A percentile compares a stretch with the other conserved stretches of the same genome.
Evolutionary conservation across 2,113 vertebrate species (phyloP).

Genomic region (Muscicapa adusta): DNA sequence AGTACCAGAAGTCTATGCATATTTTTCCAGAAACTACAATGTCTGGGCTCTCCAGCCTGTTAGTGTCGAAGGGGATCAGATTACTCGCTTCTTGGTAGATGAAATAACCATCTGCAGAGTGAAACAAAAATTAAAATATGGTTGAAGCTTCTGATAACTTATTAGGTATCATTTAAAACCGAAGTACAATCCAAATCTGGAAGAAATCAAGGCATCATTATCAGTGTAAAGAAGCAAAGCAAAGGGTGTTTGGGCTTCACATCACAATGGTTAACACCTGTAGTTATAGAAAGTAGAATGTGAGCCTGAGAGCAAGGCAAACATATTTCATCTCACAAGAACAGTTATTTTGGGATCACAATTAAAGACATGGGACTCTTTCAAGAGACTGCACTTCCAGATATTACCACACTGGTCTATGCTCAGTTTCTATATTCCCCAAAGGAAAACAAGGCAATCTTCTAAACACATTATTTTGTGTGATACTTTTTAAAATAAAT

Average conservation of each 20-base stretch:
- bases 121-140: background rate
- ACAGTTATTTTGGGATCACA: background rate
- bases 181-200: background rate
- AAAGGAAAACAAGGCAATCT: background rate
- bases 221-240: background rate
- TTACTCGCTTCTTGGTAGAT: conserved; percentile 63
- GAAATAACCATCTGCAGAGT: conserved; percentile 52
- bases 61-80: conserved; percentile 48
- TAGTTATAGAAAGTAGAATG: background rate
- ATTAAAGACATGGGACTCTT: background rate
- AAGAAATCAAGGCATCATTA: background rate
- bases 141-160: background rate
- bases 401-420: background rate
- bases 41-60: conserved; percentile 69
- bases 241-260: background rate
- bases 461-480: background rate
- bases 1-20: conserved; percentile 87
- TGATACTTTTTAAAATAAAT: background rate
- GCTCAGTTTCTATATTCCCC: background rate
- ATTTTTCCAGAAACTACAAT: conserved; percentile 58
- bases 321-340: background rate
- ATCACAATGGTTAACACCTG: background rate
- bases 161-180: background rate
- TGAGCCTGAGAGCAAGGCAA: background rate
- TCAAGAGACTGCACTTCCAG: background rate